A percentile compares a stretch with the other conserved stretches of the same genome.
phyloP scores from a whole-genome alignment of 1,140 invertebrate genomes.

The Cyphomyrmex costatus region DNA sequence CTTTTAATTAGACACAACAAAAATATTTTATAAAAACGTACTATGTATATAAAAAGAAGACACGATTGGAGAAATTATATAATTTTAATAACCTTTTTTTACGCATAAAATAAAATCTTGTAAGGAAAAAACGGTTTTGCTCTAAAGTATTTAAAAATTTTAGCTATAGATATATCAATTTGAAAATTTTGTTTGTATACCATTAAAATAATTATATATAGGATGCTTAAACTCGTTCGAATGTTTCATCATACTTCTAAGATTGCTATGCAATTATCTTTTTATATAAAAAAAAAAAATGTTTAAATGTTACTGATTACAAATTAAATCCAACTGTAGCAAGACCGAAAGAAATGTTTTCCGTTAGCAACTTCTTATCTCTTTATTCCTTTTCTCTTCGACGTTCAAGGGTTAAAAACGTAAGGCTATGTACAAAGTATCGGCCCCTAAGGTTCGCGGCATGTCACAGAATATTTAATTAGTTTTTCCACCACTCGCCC shows the following conservation, averaged over 20 bases:
- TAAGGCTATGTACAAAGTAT: slow-evolving; percentile 59
- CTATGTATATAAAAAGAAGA: no score
- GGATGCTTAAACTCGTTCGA: no score
- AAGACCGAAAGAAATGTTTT: not conserved
- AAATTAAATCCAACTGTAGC: not conserved
- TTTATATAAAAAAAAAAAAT: not conserved
- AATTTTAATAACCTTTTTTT: not conserved
- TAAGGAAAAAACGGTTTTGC: no score
- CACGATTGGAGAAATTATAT: not conserved
- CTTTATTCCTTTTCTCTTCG: slow-evolving; percentile 68
- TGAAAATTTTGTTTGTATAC: not conserved
- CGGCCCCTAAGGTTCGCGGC: slow-evolving; percentile 40
- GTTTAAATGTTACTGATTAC: not conserved
- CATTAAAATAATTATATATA: no score
- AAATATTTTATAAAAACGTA: not conserved
- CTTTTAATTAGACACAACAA: not conserved
- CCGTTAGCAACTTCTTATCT: slow-evolving; percentile 52
- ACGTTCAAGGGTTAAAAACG: slow-evolving; percentile 69
- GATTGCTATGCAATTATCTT: no score
- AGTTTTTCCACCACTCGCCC: slow-evolving; percentile 84
- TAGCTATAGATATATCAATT: not conserved
- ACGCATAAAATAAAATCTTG: not conserved
- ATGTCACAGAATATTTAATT: slow-evolving; percentile 85
- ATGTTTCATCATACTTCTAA: no score
- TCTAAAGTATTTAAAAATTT: not conserved